Percentiles rank a stretch among this genome's conserved stretches.
Evolutionary conservation across 30 jellyfish, hydroid and myxozoan genomes (phyloP).

Genomic region (Aurelia coerulea): DNA sequence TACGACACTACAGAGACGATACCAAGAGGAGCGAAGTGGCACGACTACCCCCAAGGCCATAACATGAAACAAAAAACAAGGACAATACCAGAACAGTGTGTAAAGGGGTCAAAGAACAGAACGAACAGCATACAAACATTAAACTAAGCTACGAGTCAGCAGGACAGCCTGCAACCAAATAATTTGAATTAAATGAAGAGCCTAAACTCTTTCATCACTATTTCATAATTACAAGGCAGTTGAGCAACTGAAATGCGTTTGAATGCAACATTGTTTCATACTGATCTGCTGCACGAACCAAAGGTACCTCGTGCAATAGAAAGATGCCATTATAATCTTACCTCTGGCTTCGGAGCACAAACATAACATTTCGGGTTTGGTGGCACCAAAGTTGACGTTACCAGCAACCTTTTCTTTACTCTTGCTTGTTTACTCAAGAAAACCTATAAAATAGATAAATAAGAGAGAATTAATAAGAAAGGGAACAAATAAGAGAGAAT

Average conservation of each 20-base stretch:
- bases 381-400: conserved; percentile 74
- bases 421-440: conserved; percentile 83
- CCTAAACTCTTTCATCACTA: no score
- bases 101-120: no score
- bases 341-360: conserved; percentile 96
- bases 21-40: no score
- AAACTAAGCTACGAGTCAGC: no score
- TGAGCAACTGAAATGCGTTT: background rate
- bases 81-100: no score
- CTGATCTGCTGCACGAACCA: background rate
- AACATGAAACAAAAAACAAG: no score
- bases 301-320: background rate
- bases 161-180: no score
- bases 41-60: no score
- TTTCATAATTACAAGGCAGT: background rate
- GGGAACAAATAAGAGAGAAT: background rate
- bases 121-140: no score
- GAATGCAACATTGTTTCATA: background rate
- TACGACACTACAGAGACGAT: no score
- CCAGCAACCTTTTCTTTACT: conserved; percentile 78
- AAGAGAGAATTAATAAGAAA: no score
- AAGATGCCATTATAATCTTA: background rate
- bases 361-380: conserved; percentile 98
- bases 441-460: conserved; percentile 13
- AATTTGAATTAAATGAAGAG: no score